Conservation (phyloP, 2,888 invertebrate genomes). For the Flexamia atlantica region DNA sequence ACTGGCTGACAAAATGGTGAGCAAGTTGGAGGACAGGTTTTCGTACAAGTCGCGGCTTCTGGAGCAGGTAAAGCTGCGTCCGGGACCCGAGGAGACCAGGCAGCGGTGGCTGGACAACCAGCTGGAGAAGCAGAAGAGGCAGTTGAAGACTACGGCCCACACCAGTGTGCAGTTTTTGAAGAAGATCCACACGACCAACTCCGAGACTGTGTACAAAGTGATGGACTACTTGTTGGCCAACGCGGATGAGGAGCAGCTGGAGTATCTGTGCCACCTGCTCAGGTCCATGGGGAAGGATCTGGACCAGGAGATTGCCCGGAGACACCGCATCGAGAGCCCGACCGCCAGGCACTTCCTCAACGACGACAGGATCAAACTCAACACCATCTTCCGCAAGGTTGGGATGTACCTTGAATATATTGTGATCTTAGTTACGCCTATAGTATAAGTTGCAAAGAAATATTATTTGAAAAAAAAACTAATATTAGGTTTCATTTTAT, state of each 20-base stretch:
- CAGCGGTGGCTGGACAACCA: neutral
- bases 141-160: neutral
- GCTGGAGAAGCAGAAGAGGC: neutral
- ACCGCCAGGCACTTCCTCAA: neutral
- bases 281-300: neutral
- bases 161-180: neutral
- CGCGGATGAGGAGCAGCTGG: conserved; percentile 6
- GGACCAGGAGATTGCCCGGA: neutral
- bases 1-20: neutral
- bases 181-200: neutral
- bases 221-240: conserved; percentile 24
- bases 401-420: no score
- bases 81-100: neutral
- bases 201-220: neutral
- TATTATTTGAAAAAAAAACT: no score
- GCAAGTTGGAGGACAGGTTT: neutral
- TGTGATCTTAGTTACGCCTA: no score
- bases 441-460: no score
- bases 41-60: neutral
- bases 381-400: neutral
- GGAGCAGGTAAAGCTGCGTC: neutral
- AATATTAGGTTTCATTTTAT: no score
- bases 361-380: conserved; percentile 12
- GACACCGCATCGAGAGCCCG: neutral
- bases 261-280: neutral